A percentile compares a stretch with the other conserved stretches of the same genome.
phyloP scores from a whole-genome alignment of 2,797 vertebrate genomes.

The Xyrichtys novacula region DNA sequence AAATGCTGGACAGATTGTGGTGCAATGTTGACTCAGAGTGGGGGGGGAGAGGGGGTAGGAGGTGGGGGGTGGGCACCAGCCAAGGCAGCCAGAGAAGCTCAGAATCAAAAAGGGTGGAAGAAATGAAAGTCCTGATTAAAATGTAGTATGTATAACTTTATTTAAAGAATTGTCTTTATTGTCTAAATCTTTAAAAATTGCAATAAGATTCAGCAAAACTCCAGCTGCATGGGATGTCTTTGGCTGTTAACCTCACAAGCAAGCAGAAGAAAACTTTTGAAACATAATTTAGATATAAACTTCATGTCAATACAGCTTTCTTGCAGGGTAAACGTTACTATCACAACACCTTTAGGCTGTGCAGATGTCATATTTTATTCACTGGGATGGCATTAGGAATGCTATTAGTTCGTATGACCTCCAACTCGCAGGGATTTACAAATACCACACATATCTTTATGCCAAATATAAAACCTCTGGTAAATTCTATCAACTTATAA shows the following conservation, averaged over 20 bases:
- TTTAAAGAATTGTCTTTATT: too few relatives aligned
- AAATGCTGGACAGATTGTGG: conserved; percentile 82
- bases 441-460: conserved; percentile 78
- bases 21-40: conserved; percentile 52
- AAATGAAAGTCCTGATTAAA: conserved; percentile 7
- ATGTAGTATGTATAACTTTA: neutral
- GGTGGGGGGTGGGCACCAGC: conserved; percentile 6
- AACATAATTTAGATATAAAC: conserved; percentile 43
- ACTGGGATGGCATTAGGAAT: conserved; percentile 75
- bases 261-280: neutral
- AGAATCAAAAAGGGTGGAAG: neutral
- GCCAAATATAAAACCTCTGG: conserved; percentile 78
- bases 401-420: conserved; percentile 83
- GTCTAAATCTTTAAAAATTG: too few relatives aligned
- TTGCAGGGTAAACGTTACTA: conserved; percentile 60
- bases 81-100: conserved; percentile 27
- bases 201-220: neutral
- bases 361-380: conserved; percentile 81
- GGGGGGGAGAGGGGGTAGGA: conserved; percentile 2
- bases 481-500: conserved; percentile 87
- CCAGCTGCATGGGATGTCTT: neutral
- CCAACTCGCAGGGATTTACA: conserved; percentile 79
- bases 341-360: conserved; percentile 66
- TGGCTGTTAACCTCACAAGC: neutral
- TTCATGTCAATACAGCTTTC: conserved; percentile 49